Percentiles rank a stretch among this genome's conserved stretches.
Conservation (phyloP, 1,140 invertebrate species). For the Grapholita molesta region DNA sequence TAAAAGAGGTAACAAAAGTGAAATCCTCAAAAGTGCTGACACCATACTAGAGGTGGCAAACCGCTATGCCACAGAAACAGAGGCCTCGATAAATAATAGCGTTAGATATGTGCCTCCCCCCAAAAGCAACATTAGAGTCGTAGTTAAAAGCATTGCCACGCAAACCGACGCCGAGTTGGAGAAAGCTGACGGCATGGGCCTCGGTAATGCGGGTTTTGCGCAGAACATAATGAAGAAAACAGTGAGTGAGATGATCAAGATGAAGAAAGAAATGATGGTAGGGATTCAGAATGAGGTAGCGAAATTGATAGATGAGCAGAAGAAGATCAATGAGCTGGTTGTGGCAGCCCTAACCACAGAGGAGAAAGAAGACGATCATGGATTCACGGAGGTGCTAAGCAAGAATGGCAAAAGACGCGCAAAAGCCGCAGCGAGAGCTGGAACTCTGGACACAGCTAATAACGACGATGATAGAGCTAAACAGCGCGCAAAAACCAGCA, state of each 20-base stretch:
- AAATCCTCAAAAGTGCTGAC: not conserved
- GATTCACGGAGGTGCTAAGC: not conserved
- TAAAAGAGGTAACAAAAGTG: not conserved
- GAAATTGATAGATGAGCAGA: not conserved
- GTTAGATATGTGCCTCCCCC: no score
- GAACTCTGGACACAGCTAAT: not conserved
- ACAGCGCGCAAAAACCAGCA: not conserved
- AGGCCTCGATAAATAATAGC: not conserved
- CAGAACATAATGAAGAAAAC: not conserved
- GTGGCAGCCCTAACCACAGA: not conserved
- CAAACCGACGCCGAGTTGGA: not conserved
- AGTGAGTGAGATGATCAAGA: not conserved
- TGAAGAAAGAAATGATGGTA: not conserved
- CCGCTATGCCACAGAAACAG: not conserved
- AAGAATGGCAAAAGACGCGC: not conserved
- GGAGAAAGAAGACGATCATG: not conserved
- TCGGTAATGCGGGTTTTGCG: no score
- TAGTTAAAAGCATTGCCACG: not conserved
- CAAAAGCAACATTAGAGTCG: not conserved
- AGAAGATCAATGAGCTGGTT: not conserved
- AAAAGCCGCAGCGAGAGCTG: not conserved
- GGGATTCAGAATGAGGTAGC: not conserved
- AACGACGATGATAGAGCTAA: not conserved
- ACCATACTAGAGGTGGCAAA: not conserved
- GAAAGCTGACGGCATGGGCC: not conserved